Evolutionary conservation across 2,888 invertebrate genomes (phyloP).

Genomic region (Morpho helenor): DNA sequence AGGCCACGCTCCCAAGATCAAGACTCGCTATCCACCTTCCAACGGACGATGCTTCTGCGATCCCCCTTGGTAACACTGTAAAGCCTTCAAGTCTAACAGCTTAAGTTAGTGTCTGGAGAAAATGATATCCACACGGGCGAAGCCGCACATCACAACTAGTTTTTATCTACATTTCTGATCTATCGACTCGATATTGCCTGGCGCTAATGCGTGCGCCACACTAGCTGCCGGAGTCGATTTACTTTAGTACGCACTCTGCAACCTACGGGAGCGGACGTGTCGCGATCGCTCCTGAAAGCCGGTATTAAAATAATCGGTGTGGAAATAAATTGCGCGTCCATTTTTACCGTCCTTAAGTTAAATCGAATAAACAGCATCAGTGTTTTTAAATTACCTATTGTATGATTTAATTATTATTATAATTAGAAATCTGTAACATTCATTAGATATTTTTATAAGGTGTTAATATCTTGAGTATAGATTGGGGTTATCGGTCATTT

Average conservation of each 20-base stretch:
- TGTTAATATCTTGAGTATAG: neutral
- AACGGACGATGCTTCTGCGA: too few species aligned
- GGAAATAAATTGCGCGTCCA: conserved; percentile 54
- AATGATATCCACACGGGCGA: too few species aligned
- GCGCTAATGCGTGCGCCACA: conserved; percentile 60
- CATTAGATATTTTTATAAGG: neutral
- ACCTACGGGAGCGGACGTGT: conserved; percentile 45
- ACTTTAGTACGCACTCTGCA: conserved; percentile 62
- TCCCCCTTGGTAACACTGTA: too few species aligned
- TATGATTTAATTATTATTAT: neutral
- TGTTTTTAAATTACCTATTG: conserved; percentile 25
- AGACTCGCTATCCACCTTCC: too few species aligned
- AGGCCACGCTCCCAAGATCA: too few species aligned
- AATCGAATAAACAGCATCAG: conserved; percentile 28
- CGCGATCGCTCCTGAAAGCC: conserved; percentile 36
- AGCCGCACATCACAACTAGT: too few species aligned
- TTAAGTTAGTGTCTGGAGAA: too few species aligned
- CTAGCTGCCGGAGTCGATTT: conserved; percentile 45
- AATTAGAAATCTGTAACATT: conserved; percentile 1
- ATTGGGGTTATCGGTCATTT: conserved; percentile 19
- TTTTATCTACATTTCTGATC: conserved; percentile 27
- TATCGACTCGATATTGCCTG: conserved; percentile 53
- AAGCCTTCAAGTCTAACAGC: too few species aligned
- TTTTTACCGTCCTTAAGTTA: conserved; percentile 49
- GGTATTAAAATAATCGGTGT: conserved; percentile 46